Conservation (phyloP, 2,113 vertebrate species). For the Polypterus bichir region DNA sequence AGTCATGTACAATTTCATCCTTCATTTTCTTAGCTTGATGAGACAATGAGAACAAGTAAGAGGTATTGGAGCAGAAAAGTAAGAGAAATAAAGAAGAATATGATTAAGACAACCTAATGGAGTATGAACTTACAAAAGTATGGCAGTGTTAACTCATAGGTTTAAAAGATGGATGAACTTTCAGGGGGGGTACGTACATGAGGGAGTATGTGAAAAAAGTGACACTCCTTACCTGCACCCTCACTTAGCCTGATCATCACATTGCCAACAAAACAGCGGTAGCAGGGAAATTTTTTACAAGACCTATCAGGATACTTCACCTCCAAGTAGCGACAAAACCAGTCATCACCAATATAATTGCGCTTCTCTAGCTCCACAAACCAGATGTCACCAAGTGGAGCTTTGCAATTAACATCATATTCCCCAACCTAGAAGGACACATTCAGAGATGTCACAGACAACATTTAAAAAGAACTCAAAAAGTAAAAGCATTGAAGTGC, state of each 20-base stretch:
- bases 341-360: slow-evolving; percentile 56
- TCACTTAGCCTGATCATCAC: slow-evolving; percentile 44
- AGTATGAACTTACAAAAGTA: no score
- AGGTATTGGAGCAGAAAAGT: no score
- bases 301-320: slow-evolving; percentile 31
- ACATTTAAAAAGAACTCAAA: no score
- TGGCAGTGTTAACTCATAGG: no score
- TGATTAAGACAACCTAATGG: no score
- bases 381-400: slow-evolving; percentile 44
- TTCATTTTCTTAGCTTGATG: slow-evolving; percentile 38
- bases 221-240: slow-evolving; percentile 40
- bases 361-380: slow-evolving; percentile 58
- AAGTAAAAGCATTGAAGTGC: no score
- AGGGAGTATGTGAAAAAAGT: no score
- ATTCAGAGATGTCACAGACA: no score
- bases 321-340: slow-evolving; percentile 56
- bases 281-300: slow-evolving; percentile 52
- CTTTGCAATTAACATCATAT: slow-evolving; percentile 35
- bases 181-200: no score
- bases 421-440: slow-evolving; percentile 41
- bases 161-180: no score
- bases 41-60: no score
- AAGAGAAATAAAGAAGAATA: no score
- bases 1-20: slow-evolving; percentile 27
- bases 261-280: slow-evolving; percentile 55